Evolutionary conservation across 2,888 invertebrate genomes (phyloP).

Genomic region (Gisinianus flammeolus): DNA sequence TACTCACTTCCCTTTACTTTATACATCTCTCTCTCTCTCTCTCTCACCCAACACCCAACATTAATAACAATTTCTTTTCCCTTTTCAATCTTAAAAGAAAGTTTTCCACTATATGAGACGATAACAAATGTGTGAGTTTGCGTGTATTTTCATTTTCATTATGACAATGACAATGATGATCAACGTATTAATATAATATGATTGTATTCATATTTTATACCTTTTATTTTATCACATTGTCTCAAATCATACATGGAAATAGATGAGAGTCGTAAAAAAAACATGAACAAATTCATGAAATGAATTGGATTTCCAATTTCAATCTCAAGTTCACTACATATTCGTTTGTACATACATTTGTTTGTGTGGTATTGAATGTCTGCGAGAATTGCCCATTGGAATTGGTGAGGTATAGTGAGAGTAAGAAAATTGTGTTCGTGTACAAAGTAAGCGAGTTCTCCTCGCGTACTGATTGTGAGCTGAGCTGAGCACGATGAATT

Average conservation of each 20-base stretch:
- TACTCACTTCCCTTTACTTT: no score
- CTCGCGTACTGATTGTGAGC: not conserved
- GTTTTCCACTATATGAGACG: not conserved
- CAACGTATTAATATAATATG: not conserved
- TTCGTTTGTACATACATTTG: no score
- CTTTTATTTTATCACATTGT: not conserved
- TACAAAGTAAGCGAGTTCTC: not conserved
- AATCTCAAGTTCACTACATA: no score
- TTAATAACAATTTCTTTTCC: not conserved
- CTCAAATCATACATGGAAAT: no score
- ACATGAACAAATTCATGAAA: no score
- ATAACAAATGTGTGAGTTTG: not conserved
- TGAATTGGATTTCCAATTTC: no score
- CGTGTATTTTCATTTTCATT: not conserved
- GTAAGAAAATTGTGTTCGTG: not conserved
- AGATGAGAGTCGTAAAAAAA: no score
- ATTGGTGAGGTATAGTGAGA: no score
- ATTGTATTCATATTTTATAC: not conserved
- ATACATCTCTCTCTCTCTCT: no score
- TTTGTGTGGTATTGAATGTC: no score
- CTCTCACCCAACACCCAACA: no score
- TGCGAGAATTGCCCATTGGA: not conserved
- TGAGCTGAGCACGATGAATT: not conserved
- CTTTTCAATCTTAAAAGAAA: not conserved
- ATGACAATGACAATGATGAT: not conserved